Evolutionary conservation across 2,888 invertebrate species (phyloP), one percentile per base, ranked within the genome.

Genomic region (Leptopilina myrica): DNA sequence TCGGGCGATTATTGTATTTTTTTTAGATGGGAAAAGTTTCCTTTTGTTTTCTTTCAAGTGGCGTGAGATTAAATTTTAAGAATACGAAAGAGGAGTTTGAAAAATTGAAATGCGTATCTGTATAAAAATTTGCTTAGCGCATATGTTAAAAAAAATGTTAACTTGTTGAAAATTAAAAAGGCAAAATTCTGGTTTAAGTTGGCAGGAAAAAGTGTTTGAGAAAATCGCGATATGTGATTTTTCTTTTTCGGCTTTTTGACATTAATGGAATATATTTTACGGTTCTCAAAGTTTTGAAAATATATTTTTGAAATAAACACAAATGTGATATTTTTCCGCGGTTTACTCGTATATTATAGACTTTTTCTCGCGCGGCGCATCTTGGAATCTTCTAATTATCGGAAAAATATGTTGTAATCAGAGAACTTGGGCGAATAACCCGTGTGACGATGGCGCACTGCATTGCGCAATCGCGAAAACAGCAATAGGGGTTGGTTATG

Each of bases 401-500:
- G 20, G 67, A 83, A 62, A 85, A 84, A 77, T 77, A 64, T 78
- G 64, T 79, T 64, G 76, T 77, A 82, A 83, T 83, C 76, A 82
- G 81, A 65, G 46, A 49, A 49, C 49, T n/a, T 64, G 76, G 79
- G 76, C 80, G 82, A 80, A 84, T 84, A 81, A 80, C 69, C 83
- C 82, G 81, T 82, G 67, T 76, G 62, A 83, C 80, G 80, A 78
- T 82, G 62, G 62, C 62, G 81, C 83, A 78, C 83, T 84, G 87
- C 86, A 87, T 62, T 84, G 87, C 88, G 87, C 87, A 83, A 83
- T 76, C 83, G 82, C 84, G 83, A 78, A 82, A 84, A 85, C 83
- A 83, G 83, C 86, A 84, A 85, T 82, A 78, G 84, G 86, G 87
- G 86, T 85, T 86, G 87, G 87, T 89, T 89, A 89, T 89, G 89